Base-by-base conservation (phyloP, 2,888 invertebrate species). In the Macaria notata region DNA sequence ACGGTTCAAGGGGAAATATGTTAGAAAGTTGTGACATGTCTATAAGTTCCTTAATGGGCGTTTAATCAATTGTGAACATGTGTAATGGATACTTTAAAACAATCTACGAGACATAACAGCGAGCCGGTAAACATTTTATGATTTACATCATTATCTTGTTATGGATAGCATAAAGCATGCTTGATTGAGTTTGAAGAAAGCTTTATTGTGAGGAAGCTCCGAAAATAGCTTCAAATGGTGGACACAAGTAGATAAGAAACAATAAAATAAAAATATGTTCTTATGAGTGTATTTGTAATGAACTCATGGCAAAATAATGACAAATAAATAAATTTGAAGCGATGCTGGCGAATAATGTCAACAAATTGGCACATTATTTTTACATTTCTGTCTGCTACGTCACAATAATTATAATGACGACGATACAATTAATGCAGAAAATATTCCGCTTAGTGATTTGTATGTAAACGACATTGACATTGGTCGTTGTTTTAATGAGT, bases 401-500 rank as follows among this genome's bases (percentile, higher is more conserved):
- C 19, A 19, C 19, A 19, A 2, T 19, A 19, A 2, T 19, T 19
- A 29, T 43, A 42, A n/a, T 42, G n/a, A 42, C n/a, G 42, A 42
- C 3, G 9, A 42, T 42, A n/a, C n/a, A 42, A 9, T n/a, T 9
- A 42, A 42, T 36, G 33, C 33, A 36, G 33, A 36, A 36, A 36
- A 36, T 36, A 36, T 36, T 36, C 33, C 33, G 33, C 33, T 36
- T 36, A 36, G 33, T 36, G 33, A 36, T 42, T 45, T 69, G 63
- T 64, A 65, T 62, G 57, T 61, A 63, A 69, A 69, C 67, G 75
- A 74, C 83, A 80, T 80, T 83, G 84, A 83, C 83, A 81, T 81
- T 84, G 83, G 73, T 71, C 71, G 66, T 69, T 68, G 65, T 64
- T 65, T 71, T 79, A 79, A 76, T 81, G 77, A 80, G 64, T 76